These are phyloP conservation scores for Cygnus buccinator DNA, from an alignment of 2,113 vertebrate species.

Conservation along the genomic window DNA sequence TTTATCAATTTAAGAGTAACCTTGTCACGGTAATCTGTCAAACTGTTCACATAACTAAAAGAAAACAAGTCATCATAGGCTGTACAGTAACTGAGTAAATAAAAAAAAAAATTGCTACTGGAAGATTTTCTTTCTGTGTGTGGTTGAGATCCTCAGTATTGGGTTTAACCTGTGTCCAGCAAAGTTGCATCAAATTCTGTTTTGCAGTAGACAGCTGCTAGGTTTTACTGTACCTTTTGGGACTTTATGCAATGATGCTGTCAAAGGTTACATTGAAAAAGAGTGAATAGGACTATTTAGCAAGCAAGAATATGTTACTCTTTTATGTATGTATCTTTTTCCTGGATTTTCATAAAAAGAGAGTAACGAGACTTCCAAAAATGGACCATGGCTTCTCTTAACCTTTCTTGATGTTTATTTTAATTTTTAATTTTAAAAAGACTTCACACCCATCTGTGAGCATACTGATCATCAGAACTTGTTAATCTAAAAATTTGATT, in stretches of 20 bases:
- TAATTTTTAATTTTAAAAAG: background rate
- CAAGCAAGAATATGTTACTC: background rate
- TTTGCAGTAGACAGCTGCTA: background rate
- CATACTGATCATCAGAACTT: background rate
- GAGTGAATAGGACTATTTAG: background rate
- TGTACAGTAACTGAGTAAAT: constrained; percentile 65
- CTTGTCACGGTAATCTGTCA: constrained; percentile 81
- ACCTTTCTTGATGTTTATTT: background rate
- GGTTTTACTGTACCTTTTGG: background rate
- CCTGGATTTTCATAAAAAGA: background rate
- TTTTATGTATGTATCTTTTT: background rate
- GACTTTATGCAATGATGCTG: background rate
- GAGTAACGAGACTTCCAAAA: background rate
- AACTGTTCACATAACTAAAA: constrained; percentile 70
- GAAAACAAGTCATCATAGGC: constrained; percentile 75
- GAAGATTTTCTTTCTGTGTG: constrained; percentile 39
- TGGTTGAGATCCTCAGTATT: constrained; percentile 43
- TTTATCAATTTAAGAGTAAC: constrained; percentile 81
- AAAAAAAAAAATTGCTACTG: constrained; percentile 17
- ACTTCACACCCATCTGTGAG: background rate
- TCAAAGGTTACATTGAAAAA: background rate
- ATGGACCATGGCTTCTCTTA: background rate
- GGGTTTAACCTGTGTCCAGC: background rate
- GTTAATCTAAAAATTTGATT: background rate
- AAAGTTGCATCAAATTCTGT: constrained; percentile 30